phyloP scores from a whole-genome alignment of 2,888 invertebrate genomes.

The Nasonia oneida region DNA sequence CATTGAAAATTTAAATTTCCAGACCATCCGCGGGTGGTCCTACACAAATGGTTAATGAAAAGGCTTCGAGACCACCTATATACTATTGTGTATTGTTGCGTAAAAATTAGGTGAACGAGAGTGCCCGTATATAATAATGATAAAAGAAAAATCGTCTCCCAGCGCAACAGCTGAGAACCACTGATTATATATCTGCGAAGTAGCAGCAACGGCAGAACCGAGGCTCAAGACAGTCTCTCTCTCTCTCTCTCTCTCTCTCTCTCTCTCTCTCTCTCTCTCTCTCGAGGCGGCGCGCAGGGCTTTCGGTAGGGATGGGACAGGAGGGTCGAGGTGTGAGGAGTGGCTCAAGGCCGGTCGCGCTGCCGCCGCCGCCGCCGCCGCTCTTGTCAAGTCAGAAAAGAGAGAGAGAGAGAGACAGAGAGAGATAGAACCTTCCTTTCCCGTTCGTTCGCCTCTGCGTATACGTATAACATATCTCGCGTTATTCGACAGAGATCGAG shows the following conservation, averaged over 20 bases:
- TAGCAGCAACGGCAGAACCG: conserved; percentile 42
- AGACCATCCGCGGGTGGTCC: background rate
- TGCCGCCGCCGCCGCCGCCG: conserved; percentile 5
- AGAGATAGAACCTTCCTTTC: background rate
- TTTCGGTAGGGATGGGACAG: conserved; percentile 65
- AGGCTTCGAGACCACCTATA: too few relatives aligned
- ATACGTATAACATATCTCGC: background rate
- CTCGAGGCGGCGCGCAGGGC: background rate
- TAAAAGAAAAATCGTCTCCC: background rate
- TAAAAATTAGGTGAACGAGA: too few relatives aligned
- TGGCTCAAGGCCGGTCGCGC: conserved; percentile 75
- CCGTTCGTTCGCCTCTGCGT: conserved; percentile 38
- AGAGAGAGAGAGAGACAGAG: background rate
- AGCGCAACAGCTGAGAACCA: conserved; percentile 27
- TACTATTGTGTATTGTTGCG: too few relatives aligned
- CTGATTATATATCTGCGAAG: conserved; percentile 34
- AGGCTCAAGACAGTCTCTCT: background rate
- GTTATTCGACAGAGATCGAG: background rate
- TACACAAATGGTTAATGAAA: too few relatives aligned
- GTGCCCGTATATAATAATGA: too few relatives aligned
- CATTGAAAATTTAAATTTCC: background rate
- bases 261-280: too few relatives aligned
- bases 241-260: too few relatives aligned
- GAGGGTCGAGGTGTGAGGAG: conserved; percentile 65
- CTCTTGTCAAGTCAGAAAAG: conserved; percentile 70